phyloP scores from a whole-genome alignment of 2,888 invertebrate species.

The Arrhopalites spinosus region DNA sequence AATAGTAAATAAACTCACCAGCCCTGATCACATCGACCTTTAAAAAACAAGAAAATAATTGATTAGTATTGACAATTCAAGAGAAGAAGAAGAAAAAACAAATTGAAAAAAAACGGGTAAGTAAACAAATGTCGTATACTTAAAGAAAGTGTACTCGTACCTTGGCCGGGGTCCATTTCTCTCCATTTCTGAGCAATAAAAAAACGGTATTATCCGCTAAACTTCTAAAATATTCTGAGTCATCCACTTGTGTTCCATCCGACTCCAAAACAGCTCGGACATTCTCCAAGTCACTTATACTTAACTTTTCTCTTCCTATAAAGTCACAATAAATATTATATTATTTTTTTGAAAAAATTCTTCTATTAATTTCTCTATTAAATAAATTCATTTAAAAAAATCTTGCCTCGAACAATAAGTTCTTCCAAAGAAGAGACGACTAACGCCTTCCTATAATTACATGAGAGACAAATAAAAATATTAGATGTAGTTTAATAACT shows the following conservation, averaged over 20 bases:
- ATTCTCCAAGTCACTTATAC: conserved; percentile 82
- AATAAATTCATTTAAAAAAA: conserved; percentile 24
- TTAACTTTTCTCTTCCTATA: conserved; percentile 85
- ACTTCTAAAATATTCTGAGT: conserved; percentile 64
- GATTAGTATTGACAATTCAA: too few species aligned
- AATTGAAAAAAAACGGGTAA: too few species aligned
- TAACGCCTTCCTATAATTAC: conserved; percentile 90
- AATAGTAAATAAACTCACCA: conserved; percentile 68
- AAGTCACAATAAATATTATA: neutral
- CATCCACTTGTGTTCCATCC: conserved; percentile 84
- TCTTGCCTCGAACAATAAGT: conserved; percentile 76
- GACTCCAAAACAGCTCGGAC: conserved; percentile 89
- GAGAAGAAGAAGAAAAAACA: too few species aligned
- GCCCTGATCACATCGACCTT: conserved; percentile 88
- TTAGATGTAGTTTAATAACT: conserved; percentile 89
- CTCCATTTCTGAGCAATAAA: conserved; percentile 83
- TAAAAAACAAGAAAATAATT: too few species aligned
- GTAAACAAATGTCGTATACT: too few species aligned
- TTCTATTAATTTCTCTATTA: too few species aligned
- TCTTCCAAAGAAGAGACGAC: conserved; percentile 91
- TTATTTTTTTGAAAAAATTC: conserved; percentile 8
- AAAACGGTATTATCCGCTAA: conserved; percentile 89
- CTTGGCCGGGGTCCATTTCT: conserved; percentile 91
- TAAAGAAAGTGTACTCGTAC: too few species aligned
- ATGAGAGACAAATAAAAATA: too few species aligned